phyloP scores from a whole-genome alignment of 2,797 vertebrate species.

The Cyprinodon diabolis region DNA sequence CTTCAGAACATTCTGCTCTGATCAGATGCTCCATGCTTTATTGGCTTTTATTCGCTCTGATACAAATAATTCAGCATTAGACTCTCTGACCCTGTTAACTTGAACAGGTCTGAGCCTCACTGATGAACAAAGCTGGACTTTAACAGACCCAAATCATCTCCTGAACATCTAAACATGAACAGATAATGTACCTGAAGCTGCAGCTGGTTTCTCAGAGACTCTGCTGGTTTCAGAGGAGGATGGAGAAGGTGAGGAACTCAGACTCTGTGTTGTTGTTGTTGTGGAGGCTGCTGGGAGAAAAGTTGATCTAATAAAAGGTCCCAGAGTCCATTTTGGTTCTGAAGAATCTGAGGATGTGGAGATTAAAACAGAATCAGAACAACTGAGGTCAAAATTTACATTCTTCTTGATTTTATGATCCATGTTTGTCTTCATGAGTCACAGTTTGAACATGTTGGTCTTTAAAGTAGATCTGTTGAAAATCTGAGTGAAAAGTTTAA shows the following conservation, averaged over 20 bases:
- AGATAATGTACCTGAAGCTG: background rate
- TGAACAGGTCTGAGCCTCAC: background rate
- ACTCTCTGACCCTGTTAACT: too few species aligned
- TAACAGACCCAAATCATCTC: background rate
- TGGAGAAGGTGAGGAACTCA: background rate
- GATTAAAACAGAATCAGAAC: background rate
- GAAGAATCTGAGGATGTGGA: background rate
- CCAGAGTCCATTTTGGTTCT: background rate
- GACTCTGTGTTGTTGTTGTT: background rate
- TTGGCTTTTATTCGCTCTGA: too few species aligned
- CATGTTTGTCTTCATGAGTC: background rate
- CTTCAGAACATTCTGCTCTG: too few species aligned
- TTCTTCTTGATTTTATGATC: too few species aligned
- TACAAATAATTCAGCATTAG: background rate
- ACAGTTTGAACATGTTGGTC: background rate
- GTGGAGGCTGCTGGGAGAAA: background rate
- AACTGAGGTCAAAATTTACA: background rate
- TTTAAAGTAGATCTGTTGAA: background rate
- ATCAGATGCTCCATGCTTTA: too few species aligned
- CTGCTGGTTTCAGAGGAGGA: background rate
- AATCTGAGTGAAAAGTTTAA: rapidly evolving
- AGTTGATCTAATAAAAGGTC: background rate
- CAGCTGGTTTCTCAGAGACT: background rate
- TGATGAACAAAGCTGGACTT: background rate
- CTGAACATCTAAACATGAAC: background rate